Evolutionary conservation across 2,888 invertebrate genomes (phyloP).

Genomic region (Stenichneumon culpator): DNA sequence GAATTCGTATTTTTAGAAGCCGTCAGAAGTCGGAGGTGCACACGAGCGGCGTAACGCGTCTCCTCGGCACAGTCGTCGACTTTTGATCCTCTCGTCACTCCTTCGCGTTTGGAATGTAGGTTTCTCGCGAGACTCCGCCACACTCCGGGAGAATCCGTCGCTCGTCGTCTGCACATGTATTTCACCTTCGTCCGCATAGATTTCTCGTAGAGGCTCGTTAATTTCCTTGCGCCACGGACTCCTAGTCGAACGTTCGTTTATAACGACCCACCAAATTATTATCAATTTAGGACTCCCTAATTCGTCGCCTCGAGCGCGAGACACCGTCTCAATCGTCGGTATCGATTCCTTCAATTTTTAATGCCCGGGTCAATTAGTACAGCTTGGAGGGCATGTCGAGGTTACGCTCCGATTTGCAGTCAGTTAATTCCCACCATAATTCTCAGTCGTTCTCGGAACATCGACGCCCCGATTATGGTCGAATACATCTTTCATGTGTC

Average conservation of each 20-base stretch:
- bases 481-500: no score
- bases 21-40: constrained; percentile 35
- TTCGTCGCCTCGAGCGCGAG: constrained; percentile 3
- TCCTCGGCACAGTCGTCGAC: constrained; percentile 58
- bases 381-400: no score
- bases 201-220: not conserved
- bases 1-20: constrained; percentile 78
- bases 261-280: constrained; percentile 17
- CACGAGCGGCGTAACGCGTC: constrained; percentile 63
- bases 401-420: no score
- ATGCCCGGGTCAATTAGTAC: no score
- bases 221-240: not conserved
- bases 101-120: constrained; percentile 34
- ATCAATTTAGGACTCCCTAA: not conserved
- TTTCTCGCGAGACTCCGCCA: not conserved
- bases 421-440: no score
- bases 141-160: not conserved
- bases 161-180: not conserved
- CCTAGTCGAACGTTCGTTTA: not conserved
- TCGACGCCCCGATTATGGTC: no score
- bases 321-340: no score
- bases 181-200: no score
- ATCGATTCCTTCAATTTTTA: no score
- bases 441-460: no score
- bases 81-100: constrained; percentile 18